phyloP scores from a whole-genome alignment of 2,113 vertebrate species.

The Synodontis membranacea region DNA sequence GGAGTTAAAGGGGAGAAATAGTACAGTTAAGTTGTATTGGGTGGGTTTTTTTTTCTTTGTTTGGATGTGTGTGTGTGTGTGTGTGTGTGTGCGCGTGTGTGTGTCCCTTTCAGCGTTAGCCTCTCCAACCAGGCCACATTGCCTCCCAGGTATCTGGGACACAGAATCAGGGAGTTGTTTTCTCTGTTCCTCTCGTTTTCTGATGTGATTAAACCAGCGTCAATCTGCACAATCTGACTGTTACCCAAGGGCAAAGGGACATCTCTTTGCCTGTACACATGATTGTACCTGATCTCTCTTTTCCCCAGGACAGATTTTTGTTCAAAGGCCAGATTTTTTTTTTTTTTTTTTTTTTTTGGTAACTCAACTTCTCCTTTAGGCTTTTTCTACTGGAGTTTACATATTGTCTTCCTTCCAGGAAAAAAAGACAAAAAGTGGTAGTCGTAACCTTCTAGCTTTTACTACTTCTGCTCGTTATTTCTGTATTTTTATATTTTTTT shows the following conservation, averaged over 20 bases:
- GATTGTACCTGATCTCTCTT: conserved; percentile 82
- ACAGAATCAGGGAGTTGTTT: conserved; percentile 55
- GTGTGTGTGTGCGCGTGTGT: conserved; percentile 8
- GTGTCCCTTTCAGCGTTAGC: neutral
- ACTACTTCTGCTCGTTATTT: conserved; percentile 65
- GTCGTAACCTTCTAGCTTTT: conserved; percentile 70
- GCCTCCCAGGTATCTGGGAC: conserved; percentile 30
- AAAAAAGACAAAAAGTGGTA: conserved; percentile 56
- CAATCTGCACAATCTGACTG: conserved; percentile 74
- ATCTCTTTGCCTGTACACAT: conserved; percentile 70
- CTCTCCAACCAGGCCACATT: conserved; percentile 34
- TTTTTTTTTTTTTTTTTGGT: conserved; percentile 65
- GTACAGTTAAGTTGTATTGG: neutral
- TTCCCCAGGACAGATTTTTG: conserved; percentile 81
- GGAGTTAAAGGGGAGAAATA: neutral
- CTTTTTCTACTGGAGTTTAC: conserved; percentile 71
- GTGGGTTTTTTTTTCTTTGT: neutral
- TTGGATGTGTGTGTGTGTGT: neutral
- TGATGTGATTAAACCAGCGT: conserved; percentile 77
- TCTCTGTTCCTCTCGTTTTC: conserved; percentile 67
- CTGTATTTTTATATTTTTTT: neutral
- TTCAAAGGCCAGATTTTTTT: conserved; percentile 82
- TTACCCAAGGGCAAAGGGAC: conserved; percentile 79
- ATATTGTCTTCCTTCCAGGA: conserved; percentile 70
- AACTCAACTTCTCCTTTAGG: conserved; percentile 68